Base-by-base conservation (phyloP, 2,888 invertebrate genomes). In the Drosophila flavopinicola region DNA sequence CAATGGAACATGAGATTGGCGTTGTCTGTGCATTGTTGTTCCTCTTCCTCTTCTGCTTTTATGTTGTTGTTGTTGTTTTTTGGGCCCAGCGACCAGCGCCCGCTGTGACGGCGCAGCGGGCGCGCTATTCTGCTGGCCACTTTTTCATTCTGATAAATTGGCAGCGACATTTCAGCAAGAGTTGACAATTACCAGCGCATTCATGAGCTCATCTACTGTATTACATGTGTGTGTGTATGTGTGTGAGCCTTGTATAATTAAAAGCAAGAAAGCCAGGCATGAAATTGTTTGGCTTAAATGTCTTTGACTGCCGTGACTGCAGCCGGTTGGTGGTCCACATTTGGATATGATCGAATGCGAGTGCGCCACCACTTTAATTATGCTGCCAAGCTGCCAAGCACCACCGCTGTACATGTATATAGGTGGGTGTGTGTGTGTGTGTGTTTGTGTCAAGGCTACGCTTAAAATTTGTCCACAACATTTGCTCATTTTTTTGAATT, bases 401-500 rank as follows among this genome's bases (percentile, higher is more conserved):
- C 51, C 51, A 32, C 44, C 24, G 45, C 27, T 24, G 9, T 30
- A 25, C 13, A 20, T 54, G 41, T 27, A 41, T 47, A 44, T 27
- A n/a, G 53, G 39, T 61, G 27, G 58, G 42, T 63, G 56, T 63
- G 24, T 60, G 41, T 57, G 25, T 64, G 48, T 65, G 57, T 72
- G 66, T 78, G 67, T 42, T n/a, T 70, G 78, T 82, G 84, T 80
- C 86, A 82, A 82, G 80, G 80, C 74, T 71, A 47, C 47, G 59
- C 85, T 66, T 66, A 64, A 75, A 68, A 72, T 65, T 76, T 66
- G 85, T 83, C 66, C 68, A 77, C 56, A 83, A 83, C 86, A 85
- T 67, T 85, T 83, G 78, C 71, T 65, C 82, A 80, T 75, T 83
- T 78, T 85, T 86, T 84, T 84, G 86, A 82, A 86, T 86, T 82